Conservation (phyloP, 1,140 invertebrate genomes). For the Mylabris phalerata region DNA sequence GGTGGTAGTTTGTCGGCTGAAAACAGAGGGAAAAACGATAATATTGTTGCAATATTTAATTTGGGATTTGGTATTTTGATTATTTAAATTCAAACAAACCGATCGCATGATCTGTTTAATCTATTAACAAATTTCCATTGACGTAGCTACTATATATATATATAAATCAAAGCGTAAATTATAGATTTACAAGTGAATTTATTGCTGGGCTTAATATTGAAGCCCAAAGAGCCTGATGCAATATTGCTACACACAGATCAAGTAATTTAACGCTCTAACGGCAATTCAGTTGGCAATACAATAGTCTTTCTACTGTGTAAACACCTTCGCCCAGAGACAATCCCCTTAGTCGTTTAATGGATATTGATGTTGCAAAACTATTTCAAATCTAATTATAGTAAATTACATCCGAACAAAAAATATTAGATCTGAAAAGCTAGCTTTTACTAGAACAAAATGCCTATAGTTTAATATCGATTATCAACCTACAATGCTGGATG, state of each 20-base stretch:
- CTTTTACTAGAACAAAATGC: no score
- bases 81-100: slow-evolving; percentile 11
- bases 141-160: slow-evolving; percentile 3
- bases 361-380: no score
- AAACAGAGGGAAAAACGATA: slow-evolving; percentile 41
- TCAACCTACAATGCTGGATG: no score
- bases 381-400: no score
- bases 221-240: slow-evolving; percentile 1
- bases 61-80: background rate
- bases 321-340: no score
- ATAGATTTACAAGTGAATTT: slow-evolving; percentile 26
- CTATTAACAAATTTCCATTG: slow-evolving; percentile 27
- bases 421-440: no score
- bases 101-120: slow-evolving; percentile 21
- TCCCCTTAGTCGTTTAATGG: no score
- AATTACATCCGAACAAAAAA: no score
- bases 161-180: slow-evolving; percentile 27
- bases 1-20: slow-evolving; percentile 76
- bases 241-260: slow-evolving; percentile 10
- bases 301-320: no score
- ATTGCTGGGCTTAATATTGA: slow-evolving; percentile 21
- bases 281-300: background rate
- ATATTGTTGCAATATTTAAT: background rate
- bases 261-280: slow-evolving; percentile 10
- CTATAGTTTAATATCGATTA: no score